phyloP scores from a whole-genome alignment of 2,113 vertebrate genomes.

The Dasyurus viverrinus region DNA sequence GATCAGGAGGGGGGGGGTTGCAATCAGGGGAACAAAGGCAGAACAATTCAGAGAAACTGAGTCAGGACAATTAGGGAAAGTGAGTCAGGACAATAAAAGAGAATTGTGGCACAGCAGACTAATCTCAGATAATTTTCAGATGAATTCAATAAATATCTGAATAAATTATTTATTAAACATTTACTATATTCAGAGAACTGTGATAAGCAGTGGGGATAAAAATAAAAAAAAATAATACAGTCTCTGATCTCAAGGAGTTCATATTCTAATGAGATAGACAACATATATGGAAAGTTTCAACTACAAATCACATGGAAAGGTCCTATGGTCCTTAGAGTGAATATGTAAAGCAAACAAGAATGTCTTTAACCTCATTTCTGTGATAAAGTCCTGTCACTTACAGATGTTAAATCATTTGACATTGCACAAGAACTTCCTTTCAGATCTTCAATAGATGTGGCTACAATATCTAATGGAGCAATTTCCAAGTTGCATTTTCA shows the following conservation, averaged over 20 bases:
- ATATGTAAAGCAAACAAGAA: neutral
- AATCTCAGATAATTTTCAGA: neutral
- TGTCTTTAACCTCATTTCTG: neutral
- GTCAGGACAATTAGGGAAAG: too few species aligned
- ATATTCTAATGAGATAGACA: neutral
- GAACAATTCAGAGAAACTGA: too few species aligned
- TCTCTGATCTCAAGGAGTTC: neutral
- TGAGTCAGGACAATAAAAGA: too few species aligned
- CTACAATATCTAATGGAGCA: neutral
- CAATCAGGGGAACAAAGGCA: too few species aligned
- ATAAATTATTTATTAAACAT: neutral
- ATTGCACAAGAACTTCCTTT: neutral
- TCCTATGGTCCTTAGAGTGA: neutral
- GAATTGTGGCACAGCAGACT: too few species aligned
- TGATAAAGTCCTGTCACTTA: neutral
- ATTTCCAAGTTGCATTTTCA: neutral
- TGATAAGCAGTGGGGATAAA: neutral
- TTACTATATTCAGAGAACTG: neutral
- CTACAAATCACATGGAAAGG: neutral
- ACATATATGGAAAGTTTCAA: neutral
- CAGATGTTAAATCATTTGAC: neutral
- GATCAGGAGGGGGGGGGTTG: too few species aligned
- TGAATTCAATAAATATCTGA: neutral
- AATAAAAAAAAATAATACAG: neutral
- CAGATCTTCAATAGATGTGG: neutral